phyloP scores from a whole-genome alignment of 2,113 vertebrate species.

The Tringa solitaria region DNA sequence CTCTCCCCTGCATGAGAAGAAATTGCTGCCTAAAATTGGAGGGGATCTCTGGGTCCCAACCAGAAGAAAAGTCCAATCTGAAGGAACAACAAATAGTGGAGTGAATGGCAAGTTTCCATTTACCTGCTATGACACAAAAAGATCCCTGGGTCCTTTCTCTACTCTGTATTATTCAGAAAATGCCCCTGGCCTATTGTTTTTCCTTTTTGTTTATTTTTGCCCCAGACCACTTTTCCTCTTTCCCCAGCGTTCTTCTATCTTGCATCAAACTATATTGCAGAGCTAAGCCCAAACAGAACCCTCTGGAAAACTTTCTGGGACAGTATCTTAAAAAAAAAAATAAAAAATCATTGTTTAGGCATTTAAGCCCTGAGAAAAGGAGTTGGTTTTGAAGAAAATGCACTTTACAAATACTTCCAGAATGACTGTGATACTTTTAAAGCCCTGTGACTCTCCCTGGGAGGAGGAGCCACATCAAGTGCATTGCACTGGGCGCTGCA shows the following conservation, averaged over 20 bases:
- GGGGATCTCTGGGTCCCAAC: background rate
- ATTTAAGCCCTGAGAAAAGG: background rate
- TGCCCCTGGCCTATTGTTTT: background rate
- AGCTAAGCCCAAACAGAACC: background rate
- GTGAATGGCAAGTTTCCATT: background rate
- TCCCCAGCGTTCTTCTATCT: background rate
- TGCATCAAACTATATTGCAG: background rate
- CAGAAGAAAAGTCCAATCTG: constrained; percentile 9
- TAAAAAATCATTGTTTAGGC: background rate
- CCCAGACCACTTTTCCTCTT: background rate
- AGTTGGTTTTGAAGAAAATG: background rate
- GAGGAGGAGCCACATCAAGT: rapidly evolving
- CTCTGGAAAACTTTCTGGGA: background rate
- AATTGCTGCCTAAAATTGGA: background rate
- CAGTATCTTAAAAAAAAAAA: background rate
- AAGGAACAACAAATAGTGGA: background rate
- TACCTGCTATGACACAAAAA: background rate
- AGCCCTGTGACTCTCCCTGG: background rate
- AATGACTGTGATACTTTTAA: background rate
- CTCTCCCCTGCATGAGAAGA: background rate
- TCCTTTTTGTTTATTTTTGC: background rate
- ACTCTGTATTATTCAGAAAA: background rate
- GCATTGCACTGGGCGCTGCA: rapidly evolving
- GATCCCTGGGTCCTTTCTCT: background rate
- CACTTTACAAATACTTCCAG: background rate